These are phyloP conservation scores for Anguilla pacifica DNA, from an alignment of 2,797 vertebrate species.

Conservation along the genomic window DNA sequence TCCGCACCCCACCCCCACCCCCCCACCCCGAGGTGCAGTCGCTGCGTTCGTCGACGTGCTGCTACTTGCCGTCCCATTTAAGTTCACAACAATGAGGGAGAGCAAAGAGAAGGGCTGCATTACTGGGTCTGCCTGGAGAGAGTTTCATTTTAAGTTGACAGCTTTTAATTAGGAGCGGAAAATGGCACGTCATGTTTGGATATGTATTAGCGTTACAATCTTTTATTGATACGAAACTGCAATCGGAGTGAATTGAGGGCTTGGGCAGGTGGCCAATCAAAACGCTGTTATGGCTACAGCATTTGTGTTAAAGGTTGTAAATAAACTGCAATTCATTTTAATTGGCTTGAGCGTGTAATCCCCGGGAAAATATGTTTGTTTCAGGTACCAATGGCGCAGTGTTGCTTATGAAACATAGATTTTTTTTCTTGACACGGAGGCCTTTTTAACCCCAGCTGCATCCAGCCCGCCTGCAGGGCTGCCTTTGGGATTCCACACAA, in stretches of 20 bases:
- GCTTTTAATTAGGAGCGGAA: neutral
- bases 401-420: too few species aligned
- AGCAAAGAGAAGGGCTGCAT: slow-evolving; percentile 34
- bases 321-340: neutral
- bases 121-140: slow-evolving; percentile 55
- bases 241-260: neutral
- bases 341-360: neutral
- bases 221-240: neutral
- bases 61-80: slow-evolving; percentile 56
- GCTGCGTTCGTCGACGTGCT: slow-evolving; percentile 41
- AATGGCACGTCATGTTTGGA: neutral
- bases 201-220: neutral
- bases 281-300: neutral
- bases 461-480: neutral
- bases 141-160: neutral
- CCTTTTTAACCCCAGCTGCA: neutral
- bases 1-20: neutral
- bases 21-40: neutral
- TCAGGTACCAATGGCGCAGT: too few species aligned
- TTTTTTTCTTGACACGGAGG: neutral
- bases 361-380: neutral
- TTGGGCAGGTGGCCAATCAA: neutral
- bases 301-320: neutral
- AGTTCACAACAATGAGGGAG: slow-evolving; percentile 49
- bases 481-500: neutral